These are phyloP conservation scores for Aphodius sticticus DNA, from an alignment of 2,888 invertebrate species.

Conservation along the genomic window DNA sequence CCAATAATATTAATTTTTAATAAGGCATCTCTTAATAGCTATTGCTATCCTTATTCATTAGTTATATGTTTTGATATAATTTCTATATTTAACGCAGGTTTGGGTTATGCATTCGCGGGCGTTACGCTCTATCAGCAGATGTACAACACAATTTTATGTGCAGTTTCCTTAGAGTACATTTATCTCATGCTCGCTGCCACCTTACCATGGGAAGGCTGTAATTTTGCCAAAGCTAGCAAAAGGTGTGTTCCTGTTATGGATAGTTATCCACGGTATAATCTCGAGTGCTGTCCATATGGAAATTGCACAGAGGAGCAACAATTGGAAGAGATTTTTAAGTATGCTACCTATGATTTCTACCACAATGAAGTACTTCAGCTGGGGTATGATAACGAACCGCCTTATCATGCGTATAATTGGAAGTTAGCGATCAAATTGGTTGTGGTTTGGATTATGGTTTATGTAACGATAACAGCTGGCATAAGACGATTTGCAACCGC, in stretches of 20 bases:
- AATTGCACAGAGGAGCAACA: constrained; percentile 9
- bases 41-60: neutral
- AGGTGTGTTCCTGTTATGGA: constrained; percentile 5
- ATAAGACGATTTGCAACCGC: constrained; percentile 25
- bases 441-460: constrained; percentile 27
- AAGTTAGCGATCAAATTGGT: neutral
- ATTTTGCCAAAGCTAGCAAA: constrained; percentile 15
- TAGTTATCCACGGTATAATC: neutral
- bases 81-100: constrained; percentile 19
- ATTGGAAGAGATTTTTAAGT: constrained; percentile 18
- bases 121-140: constrained; percentile 23
- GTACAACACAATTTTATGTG: constrained; percentile 19
- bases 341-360: constrained; percentile 30
- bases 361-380: constrained; percentile 21
- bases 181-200: constrained; percentile 10
- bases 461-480: constrained; percentile 25
- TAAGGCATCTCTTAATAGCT: no score
- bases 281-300: constrained; percentile 7
- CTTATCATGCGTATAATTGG: neutral
- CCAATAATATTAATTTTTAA: neutral
- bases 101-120: constrained; percentile 31
- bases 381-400: constrained; percentile 14
- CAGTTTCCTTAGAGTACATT: constrained; percentile 27
- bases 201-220: constrained; percentile 28
- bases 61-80: neutral